Evolutionary conservation across 2,888 invertebrate genomes (phyloP).

Genomic region (Allacma fusca): DNA sequence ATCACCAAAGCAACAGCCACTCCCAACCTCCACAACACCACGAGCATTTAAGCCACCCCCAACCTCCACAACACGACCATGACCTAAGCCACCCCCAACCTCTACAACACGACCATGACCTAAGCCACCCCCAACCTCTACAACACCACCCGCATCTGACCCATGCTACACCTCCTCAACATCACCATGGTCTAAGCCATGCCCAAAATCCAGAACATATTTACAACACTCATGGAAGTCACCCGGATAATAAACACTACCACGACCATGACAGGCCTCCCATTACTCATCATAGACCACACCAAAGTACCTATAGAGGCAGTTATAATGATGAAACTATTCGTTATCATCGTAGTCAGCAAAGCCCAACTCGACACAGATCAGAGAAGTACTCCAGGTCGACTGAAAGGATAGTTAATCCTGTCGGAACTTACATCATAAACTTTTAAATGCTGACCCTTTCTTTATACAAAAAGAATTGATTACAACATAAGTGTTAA

Average conservation of each 20-base stretch:
- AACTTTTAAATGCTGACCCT: constrained; percentile 44
- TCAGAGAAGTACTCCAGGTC: constrained; percentile 34
- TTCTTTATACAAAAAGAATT: not conserved
- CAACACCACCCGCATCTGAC: too few relatives aligned
- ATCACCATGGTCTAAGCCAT: too few relatives aligned
- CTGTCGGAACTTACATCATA: constrained; percentile 51
- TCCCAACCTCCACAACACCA: not conserved
- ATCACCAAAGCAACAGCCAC: not conserved
- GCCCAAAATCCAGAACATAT: too few relatives aligned
- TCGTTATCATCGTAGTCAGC: constrained; percentile 34
- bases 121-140: too few relatives aligned
- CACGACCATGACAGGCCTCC: not conserved
- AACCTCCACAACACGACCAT: not conserved
- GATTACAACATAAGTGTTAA: not conserved
- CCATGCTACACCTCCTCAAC: too few relatives aligned
- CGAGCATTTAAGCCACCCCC: not conserved
- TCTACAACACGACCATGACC: too few relatives aligned
- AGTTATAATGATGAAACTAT: constrained; percentile 20
- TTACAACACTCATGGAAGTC: too few relatives aligned
- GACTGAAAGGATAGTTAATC: not conserved
- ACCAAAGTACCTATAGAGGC: not conserved
- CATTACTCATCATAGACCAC: not conserved
- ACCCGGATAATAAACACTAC: not conserved
- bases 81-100: too few relatives aligned
- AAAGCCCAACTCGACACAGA: constrained; percentile 25